Evolutionary conservation across 2,888 invertebrate species (phyloP).

Genomic region (Athalia cordata): DNA sequence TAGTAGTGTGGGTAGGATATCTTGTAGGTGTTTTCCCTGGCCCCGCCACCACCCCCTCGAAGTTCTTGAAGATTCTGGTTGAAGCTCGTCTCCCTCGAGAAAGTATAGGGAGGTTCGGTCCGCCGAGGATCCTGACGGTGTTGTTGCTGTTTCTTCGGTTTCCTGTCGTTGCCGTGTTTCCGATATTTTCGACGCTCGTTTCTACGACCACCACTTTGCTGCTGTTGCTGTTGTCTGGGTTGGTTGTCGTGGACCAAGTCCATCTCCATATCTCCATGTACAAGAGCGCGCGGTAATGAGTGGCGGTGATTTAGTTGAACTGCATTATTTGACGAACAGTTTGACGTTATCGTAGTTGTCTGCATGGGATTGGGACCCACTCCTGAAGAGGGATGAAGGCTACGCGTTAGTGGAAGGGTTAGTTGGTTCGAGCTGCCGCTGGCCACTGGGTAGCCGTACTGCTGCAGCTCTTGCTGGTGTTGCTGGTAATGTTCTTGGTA

Average conservation of each 20-base stretch:
- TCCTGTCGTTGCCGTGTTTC: constrained; percentile 63
- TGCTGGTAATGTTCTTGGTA: constrained; percentile 71
- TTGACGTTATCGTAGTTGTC: constrained; percentile 61
- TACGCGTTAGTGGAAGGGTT: constrained; percentile 70
- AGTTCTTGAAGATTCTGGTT: constrained; percentile 63
- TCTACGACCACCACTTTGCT: constrained; percentile 54
- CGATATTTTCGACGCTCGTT: constrained; percentile 45
- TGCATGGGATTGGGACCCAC: constrained; percentile 70
- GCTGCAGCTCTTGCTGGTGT: constrained; percentile 61
- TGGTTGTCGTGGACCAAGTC: constrained; percentile 49
- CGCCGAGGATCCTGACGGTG: constrained; percentile 39
- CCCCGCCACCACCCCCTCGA: constrained; percentile 45
- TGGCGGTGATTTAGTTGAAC: constrained; percentile 55
- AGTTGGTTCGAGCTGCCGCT: constrained; percentile 71
- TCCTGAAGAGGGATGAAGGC: constrained; percentile 68
- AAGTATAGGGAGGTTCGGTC: constrained; percentile 49
- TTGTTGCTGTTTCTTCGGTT: constrained; percentile 59
- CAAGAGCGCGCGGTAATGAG: constrained; percentile 56
- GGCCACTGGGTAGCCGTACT: constrained; percentile 72
- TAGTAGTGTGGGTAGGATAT: constrained; percentile 71
- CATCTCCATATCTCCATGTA: constrained; percentile 51
- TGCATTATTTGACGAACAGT: constrained; percentile 51
- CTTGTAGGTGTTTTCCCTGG: constrained; percentile 60
- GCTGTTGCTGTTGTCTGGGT: constrained; percentile 46
- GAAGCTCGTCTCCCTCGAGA: constrained; percentile 64